Evolutionary conservation across 2,888 invertebrate species (phyloP).

Genomic region (Parnassius orleans): DNA sequence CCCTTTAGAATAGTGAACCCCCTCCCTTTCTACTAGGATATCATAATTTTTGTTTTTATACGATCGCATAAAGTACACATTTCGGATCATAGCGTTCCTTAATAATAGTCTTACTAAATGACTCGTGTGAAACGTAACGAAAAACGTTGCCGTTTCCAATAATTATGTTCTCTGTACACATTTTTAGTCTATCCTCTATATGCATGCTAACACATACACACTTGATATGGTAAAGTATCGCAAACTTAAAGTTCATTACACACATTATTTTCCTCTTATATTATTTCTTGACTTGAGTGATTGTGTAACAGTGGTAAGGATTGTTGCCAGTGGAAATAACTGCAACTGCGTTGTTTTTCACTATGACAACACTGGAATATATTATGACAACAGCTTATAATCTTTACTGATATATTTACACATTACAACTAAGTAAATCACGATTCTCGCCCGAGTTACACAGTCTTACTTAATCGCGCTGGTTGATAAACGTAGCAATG

Average conservation of each 20-base stretch:
- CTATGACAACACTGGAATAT: no score
- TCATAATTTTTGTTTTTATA: constrained; percentile 79
- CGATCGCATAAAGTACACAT: constrained; percentile 40
- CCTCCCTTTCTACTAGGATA: constrained; percentile 36
- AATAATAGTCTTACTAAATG: constrained; percentile 70
- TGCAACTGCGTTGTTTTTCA: no score
- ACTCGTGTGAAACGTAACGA: constrained; percentile 19
- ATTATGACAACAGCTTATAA: no score
- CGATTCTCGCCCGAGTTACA: no score
- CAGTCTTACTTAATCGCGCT: no score
- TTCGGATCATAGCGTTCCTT: constrained; percentile 29
- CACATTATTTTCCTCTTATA: not conserved
- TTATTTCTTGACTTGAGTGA: no score
- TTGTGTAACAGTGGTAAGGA: no score
- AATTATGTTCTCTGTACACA: constrained; percentile 18
- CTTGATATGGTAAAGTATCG: constrained; percentile 14
- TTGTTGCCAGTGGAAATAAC: no score
- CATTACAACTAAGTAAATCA: no score
- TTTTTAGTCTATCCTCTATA: not conserved
- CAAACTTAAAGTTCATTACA: constrained; percentile 12
- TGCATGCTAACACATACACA: constrained; percentile 6
- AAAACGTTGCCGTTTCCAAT: constrained; percentile 25
- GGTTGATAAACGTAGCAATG: no score
- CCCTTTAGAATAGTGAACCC: constrained; percentile 40
- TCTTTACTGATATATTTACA: no score